A percentile compares a stretch with the other conserved stretches of the same genome.
Evolutionary conservation across 1,140 invertebrate species (phyloP).

Genomic region (Lutraria rhynchaena): DNA sequence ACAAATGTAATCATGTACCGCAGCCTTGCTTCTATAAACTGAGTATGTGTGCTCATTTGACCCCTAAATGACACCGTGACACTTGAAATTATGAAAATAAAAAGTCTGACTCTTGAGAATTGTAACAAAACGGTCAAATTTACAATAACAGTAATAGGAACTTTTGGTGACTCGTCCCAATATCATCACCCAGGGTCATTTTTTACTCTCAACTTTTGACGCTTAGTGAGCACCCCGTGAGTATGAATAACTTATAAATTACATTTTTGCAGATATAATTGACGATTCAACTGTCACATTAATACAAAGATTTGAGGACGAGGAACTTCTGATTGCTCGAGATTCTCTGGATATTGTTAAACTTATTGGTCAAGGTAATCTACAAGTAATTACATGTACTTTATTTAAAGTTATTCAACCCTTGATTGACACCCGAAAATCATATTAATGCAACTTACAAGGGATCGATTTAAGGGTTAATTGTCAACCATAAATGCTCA

Average conservation of each 20-base stretch:
- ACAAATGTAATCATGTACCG: not conserved
- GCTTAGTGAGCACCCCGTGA: too few species aligned
- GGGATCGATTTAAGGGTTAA: too few species aligned
- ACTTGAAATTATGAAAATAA: not conserved
- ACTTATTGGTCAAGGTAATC: slow-evolving; percentile 22
- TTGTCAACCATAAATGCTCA: not conserved
- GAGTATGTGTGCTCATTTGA: too few species aligned
- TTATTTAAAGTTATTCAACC: not conserved
- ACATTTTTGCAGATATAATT: slow-evolving; percentile 4
- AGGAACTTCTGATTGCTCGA: slow-evolving; percentile 1
- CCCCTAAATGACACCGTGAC: not conserved
- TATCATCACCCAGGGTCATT: too few species aligned
- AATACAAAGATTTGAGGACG: slow-evolving; percentile 29
- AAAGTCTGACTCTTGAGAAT: not conserved
- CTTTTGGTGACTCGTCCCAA: too few species aligned
- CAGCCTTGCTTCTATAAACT: not conserved
- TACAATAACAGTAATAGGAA: too few species aligned
- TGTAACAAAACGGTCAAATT: not conserved
- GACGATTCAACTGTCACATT: slow-evolving; percentile 18
- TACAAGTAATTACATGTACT: too few species aligned
- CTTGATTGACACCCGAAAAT: not conserved
- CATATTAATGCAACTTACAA: not conserved
- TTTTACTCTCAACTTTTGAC: too few species aligned
- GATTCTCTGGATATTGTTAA: not conserved
- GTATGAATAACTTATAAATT: too few species aligned